Conservation (phyloP, 2,888 invertebrate species). For the Rhynchonema sp. region DNA sequence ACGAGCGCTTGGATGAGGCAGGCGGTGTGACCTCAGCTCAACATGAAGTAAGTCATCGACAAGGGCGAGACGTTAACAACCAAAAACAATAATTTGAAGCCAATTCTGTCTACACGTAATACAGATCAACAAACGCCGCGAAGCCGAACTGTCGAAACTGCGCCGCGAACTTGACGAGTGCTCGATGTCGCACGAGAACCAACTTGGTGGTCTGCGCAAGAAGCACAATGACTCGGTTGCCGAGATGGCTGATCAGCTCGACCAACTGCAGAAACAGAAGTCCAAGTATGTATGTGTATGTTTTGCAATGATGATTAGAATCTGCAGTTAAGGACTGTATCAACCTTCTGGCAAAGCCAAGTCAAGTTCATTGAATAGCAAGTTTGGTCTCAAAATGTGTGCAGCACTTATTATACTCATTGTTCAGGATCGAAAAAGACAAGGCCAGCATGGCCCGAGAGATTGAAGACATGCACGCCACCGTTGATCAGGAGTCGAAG, state of each 20-base stretch:
- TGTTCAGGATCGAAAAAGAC: constrained; percentile 74
- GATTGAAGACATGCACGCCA: constrained; percentile 88
- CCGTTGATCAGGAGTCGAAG: constrained; percentile 88
- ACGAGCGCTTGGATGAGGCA: constrained; percentile 90
- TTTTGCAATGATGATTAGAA: neutral
- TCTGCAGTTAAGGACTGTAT: no score
- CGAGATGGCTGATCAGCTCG: constrained; percentile 99
- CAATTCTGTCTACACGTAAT: neutral
- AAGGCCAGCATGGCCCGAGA: constrained; percentile 91
- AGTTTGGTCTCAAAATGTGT: no score
- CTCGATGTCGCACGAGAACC: constrained; percentile 93
- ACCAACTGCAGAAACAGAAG: constrained; percentile 98
- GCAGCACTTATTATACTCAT: no score
- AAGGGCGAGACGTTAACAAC: no score
- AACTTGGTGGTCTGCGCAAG: constrained; percentile 87
- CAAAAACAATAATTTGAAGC: no score
- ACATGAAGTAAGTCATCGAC: constrained; percentile 13
- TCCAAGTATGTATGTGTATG: constrained; percentile 53
- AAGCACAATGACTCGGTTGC: constrained; percentile 98
- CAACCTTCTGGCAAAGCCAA: no score
- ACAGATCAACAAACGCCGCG: constrained; percentile 95
- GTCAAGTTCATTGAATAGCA: no score
- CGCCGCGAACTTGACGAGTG: constrained; percentile 92
- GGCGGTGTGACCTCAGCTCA: constrained; percentile 96
- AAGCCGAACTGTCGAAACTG: constrained; percentile 90